Evolutionary conservation across 2,113 vertebrate species (phyloP), one percentile per base, ranked within the genome.

Genomic region (Aegypius monachus): DNA sequence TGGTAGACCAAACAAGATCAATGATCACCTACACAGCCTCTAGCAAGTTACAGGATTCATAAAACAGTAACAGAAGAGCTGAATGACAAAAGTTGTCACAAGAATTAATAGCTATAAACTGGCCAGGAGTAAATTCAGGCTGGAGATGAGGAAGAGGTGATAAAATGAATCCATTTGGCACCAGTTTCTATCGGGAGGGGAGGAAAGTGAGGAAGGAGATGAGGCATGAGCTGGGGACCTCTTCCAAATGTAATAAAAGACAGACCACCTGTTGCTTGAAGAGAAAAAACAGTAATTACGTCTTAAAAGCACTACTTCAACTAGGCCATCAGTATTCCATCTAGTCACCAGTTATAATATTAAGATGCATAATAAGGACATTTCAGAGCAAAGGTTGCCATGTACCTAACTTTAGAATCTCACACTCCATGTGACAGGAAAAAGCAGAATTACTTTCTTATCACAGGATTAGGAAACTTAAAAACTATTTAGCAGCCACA

Each of bases 381-480:
- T 52, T 74, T 75, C 52, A 79, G 70, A 63, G 36, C 56, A 79
- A 85, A 52, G 15, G 31, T 67, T 93, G 52, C 14, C 10, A 23
- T n/a, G 56, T 81, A 66, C 23, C 40, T 65, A 85, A 96, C 31
- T 87, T 96, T 45, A 95, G 72, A 91, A 67, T 74, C 13, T 25
- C 34, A 59, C 31, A 43, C 12, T 61, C 36, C 36, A 26, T 20
- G 27, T 66, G 59, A 83, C 45, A 80, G 27, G 36, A 93, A 93
- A 86, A 71, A 83, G 26, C 68, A 93, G 36, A 80, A 71, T 65
- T 61, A 36, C 56, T 52, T 86, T 63, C 67, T 80, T 67, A 66
- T 34, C 65, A 86, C 36, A 83, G 50, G 58, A 86, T 68, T 34
- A 86, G 52, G 31, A 85, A 95, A 71, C 11, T 31, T 53, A 8